Conservation (phyloP, 2,888 invertebrate genomes). For the Spisula solida region DNA sequence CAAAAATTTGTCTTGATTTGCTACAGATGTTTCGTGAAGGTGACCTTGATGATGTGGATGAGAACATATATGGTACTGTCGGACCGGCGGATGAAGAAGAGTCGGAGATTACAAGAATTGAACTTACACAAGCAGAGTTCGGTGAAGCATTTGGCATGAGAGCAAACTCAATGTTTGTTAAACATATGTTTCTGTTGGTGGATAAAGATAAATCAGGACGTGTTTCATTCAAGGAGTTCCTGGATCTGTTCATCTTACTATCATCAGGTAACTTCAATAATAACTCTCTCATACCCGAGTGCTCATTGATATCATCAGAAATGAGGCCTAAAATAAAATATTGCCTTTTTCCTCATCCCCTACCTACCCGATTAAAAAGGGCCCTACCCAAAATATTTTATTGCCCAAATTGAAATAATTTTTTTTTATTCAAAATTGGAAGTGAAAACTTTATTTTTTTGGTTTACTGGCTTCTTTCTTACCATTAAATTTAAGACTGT, state of each 20-base stretch:
- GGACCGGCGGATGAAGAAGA: conserved; percentile 37
- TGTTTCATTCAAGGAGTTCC: conserved; percentile 90
- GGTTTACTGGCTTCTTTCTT: no score
- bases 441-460: no score
- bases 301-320: no score
- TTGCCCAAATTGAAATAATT: no score
- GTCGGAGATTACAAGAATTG: conserved; percentile 74
- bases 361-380: no score
- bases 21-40: conserved; percentile 59
- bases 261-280: conserved; percentile 87
- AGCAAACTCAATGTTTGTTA: conserved; percentile 89
- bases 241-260: conserved; percentile 90
- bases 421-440: no score
- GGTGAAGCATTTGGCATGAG: conserved; percentile 90
- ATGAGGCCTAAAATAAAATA: no score
- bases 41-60: conserved; percentile 48
- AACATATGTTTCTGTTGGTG: conserved; percentile 89
- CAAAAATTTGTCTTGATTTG: no score
- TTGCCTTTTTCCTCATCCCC: no score
- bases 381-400: no score
- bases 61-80: conserved; percentile 60
- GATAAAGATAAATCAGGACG: conserved; percentile 90
- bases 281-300: not conserved
- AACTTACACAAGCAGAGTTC: conserved; percentile 88
- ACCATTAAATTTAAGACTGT: no score